These are phyloP conservation scores for Chloropsis cyanopogon DNA, from an alignment of 2,113 vertebrate genomes.

Conservation along the genomic window DNA sequence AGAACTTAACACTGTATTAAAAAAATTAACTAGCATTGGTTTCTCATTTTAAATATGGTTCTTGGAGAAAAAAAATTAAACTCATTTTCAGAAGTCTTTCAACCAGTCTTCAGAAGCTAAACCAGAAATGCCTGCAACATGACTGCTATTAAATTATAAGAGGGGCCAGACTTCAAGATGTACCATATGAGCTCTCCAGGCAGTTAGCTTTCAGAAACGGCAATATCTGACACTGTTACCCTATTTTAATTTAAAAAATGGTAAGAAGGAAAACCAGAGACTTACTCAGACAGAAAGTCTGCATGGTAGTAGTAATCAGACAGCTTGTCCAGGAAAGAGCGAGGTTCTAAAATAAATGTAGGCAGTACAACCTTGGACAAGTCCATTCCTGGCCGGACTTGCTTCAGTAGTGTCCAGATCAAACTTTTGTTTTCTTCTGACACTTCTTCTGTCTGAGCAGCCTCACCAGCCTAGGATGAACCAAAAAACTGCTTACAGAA, in stretches of 20 bases:
- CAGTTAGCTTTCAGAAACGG: not conserved
- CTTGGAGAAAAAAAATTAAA: not conserved
- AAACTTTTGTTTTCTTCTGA: slow-evolving; percentile 98
- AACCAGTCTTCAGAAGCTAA: not conserved
- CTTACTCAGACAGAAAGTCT: slow-evolving; percentile 96
- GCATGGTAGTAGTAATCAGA: slow-evolving; percentile 99
- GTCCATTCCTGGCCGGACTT: slow-evolving; percentile 97
- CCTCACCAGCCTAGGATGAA: slow-evolving; percentile 88
- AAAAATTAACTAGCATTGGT: not conserved
- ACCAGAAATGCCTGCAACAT: not conserved
- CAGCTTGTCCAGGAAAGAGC: slow-evolving; percentile 96
- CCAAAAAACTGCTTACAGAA: slow-evolving; percentile 14
- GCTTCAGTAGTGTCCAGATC: slow-evolving; percentile 98
- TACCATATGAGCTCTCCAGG: not conserved
- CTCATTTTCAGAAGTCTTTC: not conserved
- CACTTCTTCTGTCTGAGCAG: slow-evolving; percentile 94
- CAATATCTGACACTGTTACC: not conserved
- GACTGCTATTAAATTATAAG: not conserved
- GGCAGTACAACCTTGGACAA: slow-evolving; percentile 97
- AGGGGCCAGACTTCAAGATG: not conserved
- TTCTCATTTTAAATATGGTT: not conserved
- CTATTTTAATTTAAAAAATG: not conserved
- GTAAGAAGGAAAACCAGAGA: not conserved
- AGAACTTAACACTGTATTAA: not conserved
- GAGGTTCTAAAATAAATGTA: slow-evolving; percentile 96